Evolutionary conservation across 2,888 invertebrate species (phyloP), one percentile per base, ranked within the genome.

Genomic region (Mimas tiliae): DNA sequence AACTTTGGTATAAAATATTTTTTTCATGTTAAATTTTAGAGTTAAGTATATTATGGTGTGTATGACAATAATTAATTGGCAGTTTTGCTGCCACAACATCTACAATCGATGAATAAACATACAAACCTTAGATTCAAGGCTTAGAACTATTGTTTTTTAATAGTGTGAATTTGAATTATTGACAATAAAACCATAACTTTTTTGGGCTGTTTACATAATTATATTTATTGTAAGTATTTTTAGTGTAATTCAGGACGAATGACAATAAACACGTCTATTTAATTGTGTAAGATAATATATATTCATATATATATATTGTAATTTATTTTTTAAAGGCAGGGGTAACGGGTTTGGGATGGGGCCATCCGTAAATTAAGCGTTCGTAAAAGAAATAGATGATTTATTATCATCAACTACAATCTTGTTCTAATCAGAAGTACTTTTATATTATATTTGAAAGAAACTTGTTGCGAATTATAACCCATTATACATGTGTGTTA

Each of bases 191-290:
- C 75, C 73, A 74, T 72, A 62, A 72, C 78, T 72, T 76, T 82
- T 80, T 81, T 80, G 79, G 80, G 77, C 77, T 76, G 74, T 80
- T 79, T 83, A 81, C 72, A 75, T 82, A 77, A 70, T 71, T 66
- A 71, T 66, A 65, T n/a, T n/a, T n/a, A 63, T 63, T 45, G 21
- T 65, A 62, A 65, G 48, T 53, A 65, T 55, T 21, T 51, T 65
- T 47, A 65, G 34, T 66, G 58, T 65, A 58, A 65, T 48, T 38
- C 55, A 47, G 48, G 70, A 79, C 70, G 68, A 73, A 74, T 72
- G 82, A 85, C 83, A 83, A 83, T 81, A 83, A 83, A 71, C 70
- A 73, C 71, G 75, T 80, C 72, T 78, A 74, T 76, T 75, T 74
- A 70, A 70, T 68, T 69, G 71, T 62, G 14, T 62, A 65, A 51